phyloP scores from a whole-genome alignment of 2,888 invertebrate genomes.

The Lasioglossum oenotherae region DNA sequence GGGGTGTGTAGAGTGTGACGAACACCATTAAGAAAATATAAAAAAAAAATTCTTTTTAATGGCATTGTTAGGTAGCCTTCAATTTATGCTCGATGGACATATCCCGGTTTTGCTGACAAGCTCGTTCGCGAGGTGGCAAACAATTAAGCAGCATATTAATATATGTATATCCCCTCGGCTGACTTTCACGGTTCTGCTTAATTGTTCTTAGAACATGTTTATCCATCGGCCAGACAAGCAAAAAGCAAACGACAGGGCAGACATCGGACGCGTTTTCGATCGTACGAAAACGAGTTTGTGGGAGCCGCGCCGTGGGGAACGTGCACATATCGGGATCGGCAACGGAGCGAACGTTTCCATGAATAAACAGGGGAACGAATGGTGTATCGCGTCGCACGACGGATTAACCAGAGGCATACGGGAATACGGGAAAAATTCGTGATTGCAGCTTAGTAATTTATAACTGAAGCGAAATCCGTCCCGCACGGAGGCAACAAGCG shows the following conservation, averaged over 20 bases:
- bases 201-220: constrained; percentile 17
- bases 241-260: not conserved
- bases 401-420: constrained; percentile 22
- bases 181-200: not conserved
- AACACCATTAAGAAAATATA: not conserved
- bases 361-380: constrained; percentile 8
- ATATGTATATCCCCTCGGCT: not conserved
- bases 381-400: not conserved
- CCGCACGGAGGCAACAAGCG: not conserved
- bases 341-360: not conserved
- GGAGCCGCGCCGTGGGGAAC: not conserved
- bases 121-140: constrained; percentile 43
- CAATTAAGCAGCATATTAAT: constrained; percentile 28
- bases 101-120: not conserved
- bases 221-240: not conserved
- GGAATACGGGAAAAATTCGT: constrained; percentile 7
- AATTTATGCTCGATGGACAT: not conserved
- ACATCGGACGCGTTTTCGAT: constrained; percentile 6
- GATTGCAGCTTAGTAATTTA: constrained; percentile 39
- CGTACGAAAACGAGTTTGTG: constrained; percentile 26
- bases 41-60: not conserved
- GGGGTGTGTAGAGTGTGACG: not conserved
- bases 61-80: not conserved
- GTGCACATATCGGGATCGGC: not conserved
- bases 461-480: constrained; percentile 7